A percentile compares a stretch with the other conserved stretches of the same genome.
These are phyloP conservation scores for Oncorhynchus nerka DNA, from an alignment of 2,113 vertebrate genomes.

Conservation along the genomic window DNA sequence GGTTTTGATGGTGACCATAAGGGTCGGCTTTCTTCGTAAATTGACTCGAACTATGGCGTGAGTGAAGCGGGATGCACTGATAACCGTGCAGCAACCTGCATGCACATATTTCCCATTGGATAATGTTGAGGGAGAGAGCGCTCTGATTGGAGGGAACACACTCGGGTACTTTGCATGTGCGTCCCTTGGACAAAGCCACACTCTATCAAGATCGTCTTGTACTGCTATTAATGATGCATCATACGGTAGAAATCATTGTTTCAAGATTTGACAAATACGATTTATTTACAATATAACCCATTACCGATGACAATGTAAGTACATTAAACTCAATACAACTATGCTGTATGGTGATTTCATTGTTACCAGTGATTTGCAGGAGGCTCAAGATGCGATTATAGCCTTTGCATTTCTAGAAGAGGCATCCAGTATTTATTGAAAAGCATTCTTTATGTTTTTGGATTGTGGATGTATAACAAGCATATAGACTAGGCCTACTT, in stretches of 20 bases:
- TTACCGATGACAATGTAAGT: conserved; percentile 49
- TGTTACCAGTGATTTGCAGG: conserved; percentile 25
- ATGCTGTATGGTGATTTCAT: conserved; percentile 6
- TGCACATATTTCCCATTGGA: conserved; percentile 80
- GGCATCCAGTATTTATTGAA: not conserved
- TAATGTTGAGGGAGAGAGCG: conserved; percentile 50
- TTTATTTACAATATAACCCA: conserved; percentile 57
- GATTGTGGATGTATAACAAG: too few relatives aligned
- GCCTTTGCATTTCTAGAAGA: not conserved
- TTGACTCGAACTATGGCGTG: conserved; percentile 67
- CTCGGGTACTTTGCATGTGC: conserved; percentile 60
- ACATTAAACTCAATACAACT: conserved; percentile 47
- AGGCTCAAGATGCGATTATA: not conserved
- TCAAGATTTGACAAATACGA: conserved; percentile 66
- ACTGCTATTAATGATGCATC: conserved; percentile 67
- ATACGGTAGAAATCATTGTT: conserved; percentile 66
- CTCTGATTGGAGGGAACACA: conserved; percentile 74
- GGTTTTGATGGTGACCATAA: conserved; percentile 62
- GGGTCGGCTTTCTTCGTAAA: conserved; percentile 60
- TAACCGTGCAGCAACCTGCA: conserved; percentile 86
- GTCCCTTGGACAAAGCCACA: conserved; percentile 63
- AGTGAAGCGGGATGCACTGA: conserved; percentile 74
- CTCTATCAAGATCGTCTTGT: conserved; percentile 77
- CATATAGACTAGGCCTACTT: too few relatives aligned
- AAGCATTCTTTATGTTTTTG: not conserved